A percentile compares a stretch with the other conserved stretches of the same genome.
Evolutionary conservation across 2,797 vertebrate genomes (phyloP).

Genomic region (Siniperca obscura): DNA sequence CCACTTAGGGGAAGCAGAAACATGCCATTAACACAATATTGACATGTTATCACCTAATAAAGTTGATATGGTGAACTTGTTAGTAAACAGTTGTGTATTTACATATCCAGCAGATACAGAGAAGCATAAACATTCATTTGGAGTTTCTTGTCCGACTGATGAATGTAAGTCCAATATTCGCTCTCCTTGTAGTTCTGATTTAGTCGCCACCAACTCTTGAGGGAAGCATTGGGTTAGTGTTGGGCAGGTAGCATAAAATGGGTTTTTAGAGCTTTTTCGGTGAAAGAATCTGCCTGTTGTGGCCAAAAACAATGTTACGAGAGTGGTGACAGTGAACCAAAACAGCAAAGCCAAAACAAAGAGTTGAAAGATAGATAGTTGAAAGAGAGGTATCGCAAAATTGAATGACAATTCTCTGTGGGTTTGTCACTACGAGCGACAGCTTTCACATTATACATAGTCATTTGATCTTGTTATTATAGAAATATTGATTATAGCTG

Average conservation of each 20-base stretch:
- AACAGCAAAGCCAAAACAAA: background rate
- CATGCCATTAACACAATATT: background rate
- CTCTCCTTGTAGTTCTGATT: background rate
- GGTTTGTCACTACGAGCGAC: background rate
- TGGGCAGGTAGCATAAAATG: background rate
- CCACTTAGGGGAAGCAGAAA: background rate
- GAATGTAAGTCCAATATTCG: background rate
- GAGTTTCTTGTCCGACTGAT: background rate
- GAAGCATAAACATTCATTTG: background rate
- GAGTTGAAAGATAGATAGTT: no score
- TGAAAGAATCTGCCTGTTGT: background rate
- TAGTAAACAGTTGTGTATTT: background rate
- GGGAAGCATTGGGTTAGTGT: background rate
- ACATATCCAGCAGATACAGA: background rate
- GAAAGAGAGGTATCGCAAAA: background rate
- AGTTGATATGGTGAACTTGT: background rate
- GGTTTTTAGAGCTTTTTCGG: no score
- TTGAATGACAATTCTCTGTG: background rate
- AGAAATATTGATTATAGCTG: background rate
- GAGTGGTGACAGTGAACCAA: no score
- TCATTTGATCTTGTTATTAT: conserved; percentile 6
- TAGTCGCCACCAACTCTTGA: background rate
- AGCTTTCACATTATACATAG: background rate
- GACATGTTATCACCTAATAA: background rate
- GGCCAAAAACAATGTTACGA: background rate